Evolutionary conservation across 1,140 invertebrate genomes (phyloP), one percentile per base, ranked within the genome.

Genomic region (Lanistes nyassanus): DNA sequence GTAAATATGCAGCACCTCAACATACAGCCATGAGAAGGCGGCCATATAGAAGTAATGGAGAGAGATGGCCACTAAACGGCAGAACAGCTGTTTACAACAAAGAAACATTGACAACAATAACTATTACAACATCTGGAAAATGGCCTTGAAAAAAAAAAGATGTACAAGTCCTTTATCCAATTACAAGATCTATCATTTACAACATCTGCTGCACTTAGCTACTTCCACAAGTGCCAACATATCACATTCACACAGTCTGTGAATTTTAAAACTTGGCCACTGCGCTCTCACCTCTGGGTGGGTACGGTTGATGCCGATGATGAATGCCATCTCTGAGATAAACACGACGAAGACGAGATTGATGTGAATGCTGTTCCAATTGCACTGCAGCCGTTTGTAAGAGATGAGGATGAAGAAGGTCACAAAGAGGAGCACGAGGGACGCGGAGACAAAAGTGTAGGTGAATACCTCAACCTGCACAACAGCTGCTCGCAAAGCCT

Each of bases 321-420:
- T 91, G 85, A 97, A 98, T 1, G 98, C 88, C 11, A 96, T 86
- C 84, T 98, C 94, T 0, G 94, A 93, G 64, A 96, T 89, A 84
- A 98, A 94, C 3, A 98, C 93, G 81, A 94, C 96, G 53, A 97
- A 92, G 1, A 97, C 93, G 1, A 98, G 91, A 89, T 98, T 97
- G 83, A 97, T 96, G 84, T 97, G 95, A 72, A 98, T 98, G 37
- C 94, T 95, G 88, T 98, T 98, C 7, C 95, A 95, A 84, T 98
- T 98, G 3, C 96, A 97, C 79, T 94, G 92, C 4, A 78, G 91
- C 2, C 94, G 94, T 29, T 95, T 92, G 76, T 97, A 93, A 34
- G 95, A 88, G 26, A 93, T 93, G 70, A 97, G 90, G 6, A 97
- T 89, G 34, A 97, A 89, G 13, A 96, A 89, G 1, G 90, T 83